Evolutionary conservation across 2,888 invertebrate species (phyloP).

Genomic region (Stenolophus ochropezus): DNA sequence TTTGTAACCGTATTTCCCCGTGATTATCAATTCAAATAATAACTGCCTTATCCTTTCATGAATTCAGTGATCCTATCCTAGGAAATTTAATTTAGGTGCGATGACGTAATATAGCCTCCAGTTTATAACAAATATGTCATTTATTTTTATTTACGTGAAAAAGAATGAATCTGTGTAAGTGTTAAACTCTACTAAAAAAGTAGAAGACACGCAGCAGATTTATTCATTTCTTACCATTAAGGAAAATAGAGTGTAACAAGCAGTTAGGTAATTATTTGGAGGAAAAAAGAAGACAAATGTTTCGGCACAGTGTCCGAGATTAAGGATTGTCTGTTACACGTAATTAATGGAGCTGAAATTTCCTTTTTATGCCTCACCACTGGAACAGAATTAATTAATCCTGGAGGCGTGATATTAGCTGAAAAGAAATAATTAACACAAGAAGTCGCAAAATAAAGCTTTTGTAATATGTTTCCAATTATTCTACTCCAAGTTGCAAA

Average conservation of each 20-base stretch:
- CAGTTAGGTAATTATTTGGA: slow-evolving; percentile 36
- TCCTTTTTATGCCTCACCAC: slow-evolving; percentile 32
- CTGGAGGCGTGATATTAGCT: slow-evolving; percentile 22
- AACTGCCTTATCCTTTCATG: too few relatives aligned
- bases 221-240: slow-evolving; percentile 3
- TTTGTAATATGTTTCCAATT: slow-evolving; percentile 1
- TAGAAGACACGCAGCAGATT: not conserved
- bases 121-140: too few relatives aligned
- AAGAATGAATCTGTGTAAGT: too few relatives aligned
- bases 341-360: slow-evolving; percentile 49
- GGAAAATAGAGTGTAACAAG: slow-evolving; percentile 10
- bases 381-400: slow-evolving; percentile 37
- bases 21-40: too few relatives aligned
- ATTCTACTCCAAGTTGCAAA: not conserved
- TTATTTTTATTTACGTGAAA: too few relatives aligned
- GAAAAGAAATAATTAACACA: slow-evolving; percentile 29
- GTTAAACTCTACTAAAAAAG: too few relatives aligned
- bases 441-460: slow-evolving; percentile 12
- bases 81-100: too few relatives aligned
- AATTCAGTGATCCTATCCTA: too few relatives aligned
- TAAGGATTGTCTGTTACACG: slow-evolving; percentile 49
- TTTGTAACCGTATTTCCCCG: too few relatives aligned
- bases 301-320: slow-evolving; percentile 36
- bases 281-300: slow-evolving; percentile 52
- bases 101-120: too few relatives aligned